These are phyloP conservation scores for Beroe forskalii DNA, from an alignment of 37 sponge, comb jelly and placozoan genomes.

Conservation along the genomic window DNA sequence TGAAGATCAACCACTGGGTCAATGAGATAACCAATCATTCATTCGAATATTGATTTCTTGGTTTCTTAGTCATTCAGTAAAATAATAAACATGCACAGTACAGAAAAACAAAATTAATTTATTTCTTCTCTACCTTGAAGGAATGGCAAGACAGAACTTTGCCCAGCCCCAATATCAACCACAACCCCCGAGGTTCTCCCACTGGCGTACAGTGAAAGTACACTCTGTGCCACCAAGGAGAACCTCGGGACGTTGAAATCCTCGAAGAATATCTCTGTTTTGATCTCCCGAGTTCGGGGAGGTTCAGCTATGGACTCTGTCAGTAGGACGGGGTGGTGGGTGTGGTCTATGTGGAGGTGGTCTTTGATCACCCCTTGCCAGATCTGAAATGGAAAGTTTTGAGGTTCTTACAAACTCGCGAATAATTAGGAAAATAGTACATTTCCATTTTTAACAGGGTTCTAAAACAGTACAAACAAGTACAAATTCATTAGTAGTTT, in stretches of 20 bases:
- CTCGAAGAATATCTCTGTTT: slow-evolving; percentile 52
- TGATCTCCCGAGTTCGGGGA: neutral
- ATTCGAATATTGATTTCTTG: too few relatives aligned
- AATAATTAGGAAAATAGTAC: too few relatives aligned
- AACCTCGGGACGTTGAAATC: neutral
- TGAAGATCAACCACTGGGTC: too few relatives aligned
- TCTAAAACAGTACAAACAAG: too few relatives aligned
- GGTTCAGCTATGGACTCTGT: slow-evolving; percentile 27
- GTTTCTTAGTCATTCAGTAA: too few relatives aligned
- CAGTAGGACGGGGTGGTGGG: neutral
- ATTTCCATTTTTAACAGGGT: too few relatives aligned
- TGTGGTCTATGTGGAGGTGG: neutral
- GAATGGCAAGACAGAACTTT: neutral
- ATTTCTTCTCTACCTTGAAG: neutral
- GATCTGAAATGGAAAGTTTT: neutral
- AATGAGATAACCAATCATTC: too few relatives aligned
- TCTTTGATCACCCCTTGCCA: neutral
- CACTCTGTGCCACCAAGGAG: slow-evolving; percentile 6
- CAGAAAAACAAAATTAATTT: too few relatives aligned
- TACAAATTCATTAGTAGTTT: too few relatives aligned
- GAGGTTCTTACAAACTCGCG: too few relatives aligned
- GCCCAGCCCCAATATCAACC: slow-evolving; percentile 60
- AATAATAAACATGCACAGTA: too few relatives aligned
- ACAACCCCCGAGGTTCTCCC: slow-evolving; percentile 37
- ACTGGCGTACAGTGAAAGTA: slow-evolving; percentile 8